Evolutionary conservation across 1,140 invertebrate species (phyloP).

Genomic region (Tetramorium simillimum): DNA sequence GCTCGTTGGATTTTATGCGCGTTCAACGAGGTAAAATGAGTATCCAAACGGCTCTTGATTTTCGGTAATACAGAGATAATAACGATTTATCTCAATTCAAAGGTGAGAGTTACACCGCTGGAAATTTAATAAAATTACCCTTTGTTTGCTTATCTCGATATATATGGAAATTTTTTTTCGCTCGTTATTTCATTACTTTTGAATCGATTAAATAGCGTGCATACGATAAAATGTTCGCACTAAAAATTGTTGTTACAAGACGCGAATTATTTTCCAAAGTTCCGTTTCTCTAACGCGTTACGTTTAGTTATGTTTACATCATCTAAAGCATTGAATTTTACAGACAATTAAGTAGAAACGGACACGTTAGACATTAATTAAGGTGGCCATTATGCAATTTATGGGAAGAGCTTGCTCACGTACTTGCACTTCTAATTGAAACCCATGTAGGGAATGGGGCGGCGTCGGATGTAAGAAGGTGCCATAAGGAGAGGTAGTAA

Average conservation of each 20-base stretch:
- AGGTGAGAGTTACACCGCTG: not conserved
- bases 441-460: slow-evolving; percentile 92
- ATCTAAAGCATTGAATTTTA: slow-evolving; percentile 23
- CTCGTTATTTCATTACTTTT: not conserved
- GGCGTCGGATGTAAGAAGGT: slow-evolving; percentile 93
- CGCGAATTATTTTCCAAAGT: not conserved
- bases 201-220: too few relatives aligned
- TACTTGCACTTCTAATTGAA: slow-evolving; percentile 94
- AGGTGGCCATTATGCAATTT: slow-evolving; percentile 47
- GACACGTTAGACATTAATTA: slow-evolving; percentile 39
- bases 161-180: not conserved
- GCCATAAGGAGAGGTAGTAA: slow-evolving; percentile 95
- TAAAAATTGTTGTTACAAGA: not conserved
- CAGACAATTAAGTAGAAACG: slow-evolving; percentile 11
- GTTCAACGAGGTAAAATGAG: slow-evolving; percentile 3
- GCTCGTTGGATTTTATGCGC: slow-evolving; percentile 34
- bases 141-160: not conserved
- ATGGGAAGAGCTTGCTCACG: slow-evolving; percentile 66
- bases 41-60: not conserved
- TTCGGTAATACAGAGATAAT: not conserved
- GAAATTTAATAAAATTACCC: not conserved
- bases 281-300: not conserved
- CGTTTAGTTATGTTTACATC: not conserved
- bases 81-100: not conserved
- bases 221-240: not conserved